These are phyloP conservation scores for Paradoxurus hermaphroditus DNA, from an alignment of 2,113 vertebrate species.

Conservation along the genomic window DNA sequence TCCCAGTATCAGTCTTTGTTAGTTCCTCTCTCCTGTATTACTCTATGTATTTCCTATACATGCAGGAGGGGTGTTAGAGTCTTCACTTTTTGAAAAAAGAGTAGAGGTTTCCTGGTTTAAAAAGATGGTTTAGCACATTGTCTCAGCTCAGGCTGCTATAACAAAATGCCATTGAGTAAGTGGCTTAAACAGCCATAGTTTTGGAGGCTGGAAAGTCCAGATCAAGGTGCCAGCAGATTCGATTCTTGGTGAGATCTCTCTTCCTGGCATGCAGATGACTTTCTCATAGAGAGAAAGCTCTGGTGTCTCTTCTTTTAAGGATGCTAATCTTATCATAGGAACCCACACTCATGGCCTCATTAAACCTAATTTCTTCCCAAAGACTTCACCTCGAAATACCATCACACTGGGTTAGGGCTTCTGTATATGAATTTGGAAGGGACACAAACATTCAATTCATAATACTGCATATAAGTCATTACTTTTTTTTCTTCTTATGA, in stretches of 20 bases:
- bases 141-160: neutral
- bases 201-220: neutral
- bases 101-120: neutral
- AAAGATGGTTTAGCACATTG: neutral
- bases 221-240: neutral
- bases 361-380: neutral
- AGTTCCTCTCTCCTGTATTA: neutral
- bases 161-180: neutral
- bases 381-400: neutral
- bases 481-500: neutral
- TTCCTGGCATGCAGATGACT: neutral
- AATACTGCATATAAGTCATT: neutral
- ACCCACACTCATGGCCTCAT: neutral
- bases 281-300: neutral
- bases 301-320: neutral
- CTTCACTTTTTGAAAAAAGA: neutral
- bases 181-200: neutral
- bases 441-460: neutral
- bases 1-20: neutral
- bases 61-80: neutral
- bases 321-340: neutral
- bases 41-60: neutral
- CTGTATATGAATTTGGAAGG: neutral
- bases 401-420: neutral
- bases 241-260: neutral